phyloP scores from a whole-genome alignment of 2,888 invertebrate genomes.

The Tetanocera ferruginea region DNA sequence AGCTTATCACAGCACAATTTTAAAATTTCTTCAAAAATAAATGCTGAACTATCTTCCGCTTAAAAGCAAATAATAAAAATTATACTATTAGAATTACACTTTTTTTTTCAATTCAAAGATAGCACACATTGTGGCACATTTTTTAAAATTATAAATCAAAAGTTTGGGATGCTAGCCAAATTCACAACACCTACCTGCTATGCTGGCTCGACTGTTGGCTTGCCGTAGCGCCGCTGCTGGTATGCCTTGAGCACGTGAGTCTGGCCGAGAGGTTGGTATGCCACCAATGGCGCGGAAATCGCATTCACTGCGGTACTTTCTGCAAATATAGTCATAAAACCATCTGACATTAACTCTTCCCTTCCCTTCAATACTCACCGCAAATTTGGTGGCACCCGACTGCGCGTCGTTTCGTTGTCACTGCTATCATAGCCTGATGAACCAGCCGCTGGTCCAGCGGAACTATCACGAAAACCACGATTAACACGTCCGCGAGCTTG shows the following conservation, averaged over 20 bases:
- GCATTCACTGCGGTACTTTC: conserved; percentile 88
- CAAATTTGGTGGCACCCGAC: conserved; percentile 70
- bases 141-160: no score
- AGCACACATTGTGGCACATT: no score
- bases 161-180: no score
- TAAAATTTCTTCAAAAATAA: no score
- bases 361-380: conserved; percentile 54
- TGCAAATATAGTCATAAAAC: conserved; percentile 37
- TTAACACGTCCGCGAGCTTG: conserved; percentile 72
- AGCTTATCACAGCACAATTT: no score
- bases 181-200: conserved; percentile 59
- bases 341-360: background rate
- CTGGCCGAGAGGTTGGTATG: conserved; percentile 65
- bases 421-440: conserved; percentile 95
- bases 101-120: no score
- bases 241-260: conserved; percentile 69
- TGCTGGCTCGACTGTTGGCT: conserved; percentile 76
- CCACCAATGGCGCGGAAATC: conserved; percentile 77
- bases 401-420: conserved; percentile 80
- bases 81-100: no score
- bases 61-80: no score
- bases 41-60: no score
- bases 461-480: conserved; percentile 74
- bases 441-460: conserved; percentile 71
- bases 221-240: conserved; percentile 80